A percentile compares a stretch with the other conserved stretches of the same genome.
phyloP scores from a whole-genome alignment of 2,888 invertebrate species.

The Proisotoma minuta region DNA sequence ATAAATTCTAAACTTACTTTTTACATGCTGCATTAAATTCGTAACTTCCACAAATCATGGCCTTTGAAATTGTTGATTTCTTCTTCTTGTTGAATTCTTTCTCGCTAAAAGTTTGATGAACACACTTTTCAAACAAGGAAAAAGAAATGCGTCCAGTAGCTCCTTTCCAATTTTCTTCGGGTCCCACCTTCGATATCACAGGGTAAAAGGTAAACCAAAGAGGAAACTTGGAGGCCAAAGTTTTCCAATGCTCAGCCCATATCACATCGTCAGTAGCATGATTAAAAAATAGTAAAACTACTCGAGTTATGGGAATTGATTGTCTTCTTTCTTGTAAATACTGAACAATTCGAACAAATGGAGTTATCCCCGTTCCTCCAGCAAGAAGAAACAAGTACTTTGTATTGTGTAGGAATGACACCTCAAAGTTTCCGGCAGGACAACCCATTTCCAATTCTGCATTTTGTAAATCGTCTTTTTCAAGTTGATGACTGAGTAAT shows the following conservation, averaged over 20 bases:
- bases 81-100: not conserved
- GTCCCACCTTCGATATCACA: constrained; percentile 25
- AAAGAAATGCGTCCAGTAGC: constrained; percentile 25
- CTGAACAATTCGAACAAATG: constrained; percentile 30
- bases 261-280: constrained; percentile 32
- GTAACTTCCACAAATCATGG: constrained; percentile 32
- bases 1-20: constrained; percentile 3
- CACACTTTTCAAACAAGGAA: constrained; percentile 15
- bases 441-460: constrained; percentile 19
- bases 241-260: constrained; percentile 29
- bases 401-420: constrained; percentile 14
- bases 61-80: constrained; percentile 25
- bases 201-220: constrained; percentile 34
- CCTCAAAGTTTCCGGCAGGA: constrained; percentile 17
- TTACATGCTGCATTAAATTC: constrained; percentile 35
- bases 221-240: constrained; percentile 10
- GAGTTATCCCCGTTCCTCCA: constrained; percentile 42
- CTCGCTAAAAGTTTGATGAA: not conserved
- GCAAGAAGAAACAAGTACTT: constrained; percentile 20
- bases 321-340: constrained; percentile 24
- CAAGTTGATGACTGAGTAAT: not conserved
- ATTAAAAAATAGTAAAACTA: constrained; percentile 35
- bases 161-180: constrained; percentile 24
- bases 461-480: not conserved
- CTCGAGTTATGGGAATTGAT: constrained; percentile 19